phyloP scores from a whole-genome alignment of 2,797 vertebrate species.

The Lycodopsis pacificus region DNA sequence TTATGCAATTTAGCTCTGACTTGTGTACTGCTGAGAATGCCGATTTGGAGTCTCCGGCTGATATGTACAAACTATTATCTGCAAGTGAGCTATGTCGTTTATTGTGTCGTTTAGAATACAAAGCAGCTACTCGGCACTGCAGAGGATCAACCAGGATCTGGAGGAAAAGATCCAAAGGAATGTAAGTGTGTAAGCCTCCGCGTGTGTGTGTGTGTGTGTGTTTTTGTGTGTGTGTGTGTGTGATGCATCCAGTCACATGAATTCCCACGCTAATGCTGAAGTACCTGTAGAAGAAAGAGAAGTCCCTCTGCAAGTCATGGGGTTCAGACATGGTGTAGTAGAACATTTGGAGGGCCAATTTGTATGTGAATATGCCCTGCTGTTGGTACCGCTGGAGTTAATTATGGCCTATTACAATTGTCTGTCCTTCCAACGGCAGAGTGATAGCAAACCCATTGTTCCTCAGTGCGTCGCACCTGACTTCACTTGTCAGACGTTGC shows the following conservation, averaged over 20 bases:
- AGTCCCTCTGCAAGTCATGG: conserved; percentile 26
- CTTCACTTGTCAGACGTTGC: conserved; percentile 73
- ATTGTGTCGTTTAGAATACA: conserved; percentile 89
- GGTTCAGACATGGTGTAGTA: conserved; percentile 32
- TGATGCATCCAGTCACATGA: conserved; percentile 5
- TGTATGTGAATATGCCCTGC: conserved; percentile 74
- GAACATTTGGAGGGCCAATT: conserved; percentile 53
- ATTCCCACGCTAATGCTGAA: conserved; percentile 26
- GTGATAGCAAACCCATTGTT: conserved; percentile 77
- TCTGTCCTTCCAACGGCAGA: conserved; percentile 77
- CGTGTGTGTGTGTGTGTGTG: conserved; percentile 13
- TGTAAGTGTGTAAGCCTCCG: conserved; percentile 82
- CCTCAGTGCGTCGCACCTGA: conserved; percentile 59
- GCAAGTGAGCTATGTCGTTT: conserved; percentile 49
- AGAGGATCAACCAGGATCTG: conserved; percentile 98
- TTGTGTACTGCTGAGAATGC: conserved; percentile 23
- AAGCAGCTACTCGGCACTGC: conserved; percentile 95
- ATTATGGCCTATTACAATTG: conserved; percentile 78
- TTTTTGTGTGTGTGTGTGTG: conserved; percentile 6
- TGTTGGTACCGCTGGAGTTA: conserved; percentile 78
- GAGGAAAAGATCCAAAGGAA: conserved; percentile 96
- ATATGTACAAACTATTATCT: conserved; percentile 32
- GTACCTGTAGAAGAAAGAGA: conserved; percentile 43
- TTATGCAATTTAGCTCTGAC: background rate
- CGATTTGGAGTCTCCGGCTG: conserved; percentile 10